Evolutionary conservation across 2,888 invertebrate genomes (phyloP).

Genomic region (Pheosia tremula): DNA sequence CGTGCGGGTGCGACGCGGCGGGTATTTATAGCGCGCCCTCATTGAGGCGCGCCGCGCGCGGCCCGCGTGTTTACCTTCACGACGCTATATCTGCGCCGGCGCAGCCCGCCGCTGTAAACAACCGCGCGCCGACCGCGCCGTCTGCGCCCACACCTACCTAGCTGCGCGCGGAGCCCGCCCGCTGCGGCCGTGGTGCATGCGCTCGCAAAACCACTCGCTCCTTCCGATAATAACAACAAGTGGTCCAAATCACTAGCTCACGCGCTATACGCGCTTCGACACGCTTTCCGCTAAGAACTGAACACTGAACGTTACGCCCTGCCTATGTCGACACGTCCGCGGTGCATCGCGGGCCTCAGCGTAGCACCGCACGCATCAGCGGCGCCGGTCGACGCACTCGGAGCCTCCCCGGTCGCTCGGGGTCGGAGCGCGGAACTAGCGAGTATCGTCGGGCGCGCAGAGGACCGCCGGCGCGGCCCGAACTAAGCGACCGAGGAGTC

Average conservation of each 20-base stretch:
- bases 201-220: neutral
- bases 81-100: conserved; percentile 44
- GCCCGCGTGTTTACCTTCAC: conserved; percentile 36
- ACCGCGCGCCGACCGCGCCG: conserved; percentile 27
- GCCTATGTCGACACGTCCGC: neutral
- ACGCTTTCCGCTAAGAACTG: conserved; percentile 1
- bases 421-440: neutral
- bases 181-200: neutral
- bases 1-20: conserved; percentile 26
- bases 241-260: neutral
- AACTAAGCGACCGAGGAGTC: conserved; percentile 14
- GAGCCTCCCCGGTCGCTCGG: conserved; percentile 7
- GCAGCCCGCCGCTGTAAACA: conserved; percentile 36
- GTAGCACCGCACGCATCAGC: conserved; percentile 27
- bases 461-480: conserved; percentile 4
- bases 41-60: conserved; percentile 45
- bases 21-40: conserved; percentile 67
- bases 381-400: conserved; percentile 13
- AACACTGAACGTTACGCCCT: neutral
- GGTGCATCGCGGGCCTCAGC: conserved; percentile 6
- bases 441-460: conserved; percentile 13
- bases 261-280: neutral
- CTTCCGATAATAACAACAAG: neutral
- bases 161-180: conserved; percentile 8
- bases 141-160: conserved; percentile 3